Evolutionary conservation across 2,113 vertebrate species (phyloP).

Genomic region (Gobius niger): DNA sequence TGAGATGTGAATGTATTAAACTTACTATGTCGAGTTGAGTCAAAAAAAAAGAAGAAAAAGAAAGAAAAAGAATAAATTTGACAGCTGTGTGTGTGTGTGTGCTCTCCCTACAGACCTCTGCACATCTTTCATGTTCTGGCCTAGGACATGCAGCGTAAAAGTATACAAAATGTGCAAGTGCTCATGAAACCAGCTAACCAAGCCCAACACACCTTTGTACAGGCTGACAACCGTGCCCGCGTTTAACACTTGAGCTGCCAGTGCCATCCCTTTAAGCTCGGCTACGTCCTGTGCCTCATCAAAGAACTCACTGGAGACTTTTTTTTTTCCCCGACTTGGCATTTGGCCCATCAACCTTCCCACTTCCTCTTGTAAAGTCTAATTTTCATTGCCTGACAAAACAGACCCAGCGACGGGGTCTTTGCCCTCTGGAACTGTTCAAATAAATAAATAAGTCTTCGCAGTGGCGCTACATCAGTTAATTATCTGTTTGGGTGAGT

Average conservation of each 20-base stretch:
- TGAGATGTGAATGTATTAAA: no score
- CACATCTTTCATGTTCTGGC: constrained; percentile 29
- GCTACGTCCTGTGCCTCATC: constrained; percentile 40
- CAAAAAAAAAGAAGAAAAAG: no score
- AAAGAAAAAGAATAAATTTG: not conserved
- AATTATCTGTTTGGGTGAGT: constrained; percentile 74
- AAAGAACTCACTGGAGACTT: constrained; percentile 50
- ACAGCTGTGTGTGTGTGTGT: not conserved
- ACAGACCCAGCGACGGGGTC: constrained; percentile 46
- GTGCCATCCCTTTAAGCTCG: constrained; percentile 69
- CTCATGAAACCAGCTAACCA: constrained; percentile 69
- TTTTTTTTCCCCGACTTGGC: constrained; percentile 59
- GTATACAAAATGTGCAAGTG: constrained; percentile 70
- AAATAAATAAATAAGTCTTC: constrained; percentile 61
- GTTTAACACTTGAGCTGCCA: constrained; percentile 74
- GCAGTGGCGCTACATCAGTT: constrained; percentile 53
- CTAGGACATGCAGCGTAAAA: constrained; percentile 60
- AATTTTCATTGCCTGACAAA: constrained; percentile 68
- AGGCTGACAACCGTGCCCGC: constrained; percentile 71
- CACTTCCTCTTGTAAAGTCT: constrained; percentile 59
- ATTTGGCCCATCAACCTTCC: constrained; percentile 69
- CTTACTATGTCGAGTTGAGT: no score
- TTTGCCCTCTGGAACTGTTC: constrained; percentile 48
- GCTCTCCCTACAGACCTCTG: not conserved
- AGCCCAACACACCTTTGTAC: constrained; percentile 70